Conservation (phyloP, 2,888 invertebrate species). For the Lysandra coridon region DNA sequence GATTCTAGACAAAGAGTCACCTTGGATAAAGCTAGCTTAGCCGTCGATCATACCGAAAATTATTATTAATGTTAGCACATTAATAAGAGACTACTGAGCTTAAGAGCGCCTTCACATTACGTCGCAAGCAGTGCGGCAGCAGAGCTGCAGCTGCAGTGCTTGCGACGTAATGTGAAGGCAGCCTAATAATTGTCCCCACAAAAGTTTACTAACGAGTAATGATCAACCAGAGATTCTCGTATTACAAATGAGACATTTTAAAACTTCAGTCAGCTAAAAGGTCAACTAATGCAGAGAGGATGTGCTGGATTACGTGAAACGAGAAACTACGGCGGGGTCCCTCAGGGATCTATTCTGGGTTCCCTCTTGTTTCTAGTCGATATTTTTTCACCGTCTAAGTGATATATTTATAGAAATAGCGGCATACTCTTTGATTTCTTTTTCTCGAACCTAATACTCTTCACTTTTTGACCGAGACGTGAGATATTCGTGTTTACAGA, state of each 20-base stretch:
- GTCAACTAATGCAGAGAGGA: slow-evolving; percentile 40
- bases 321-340: slow-evolving; percentile 66
- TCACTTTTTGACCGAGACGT: slow-evolving; percentile 28
- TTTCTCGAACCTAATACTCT: slow-evolving; percentile 42
- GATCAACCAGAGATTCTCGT: slow-evolving; percentile 1
- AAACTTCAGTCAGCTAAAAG: slow-evolving; percentile 31
- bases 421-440: slow-evolving; percentile 61
- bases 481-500: slow-evolving; percentile 29
- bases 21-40: neutral
- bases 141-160: too few relatives aligned
- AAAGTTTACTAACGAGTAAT: slow-evolving; percentile 8
- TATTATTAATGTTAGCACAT: neutral
- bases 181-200: neutral
- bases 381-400: slow-evolving; percentile 45
- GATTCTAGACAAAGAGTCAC: neutral
- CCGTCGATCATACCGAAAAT: neutral
- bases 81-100: neutral
- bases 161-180: too few relatives aligned
- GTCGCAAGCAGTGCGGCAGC: too few relatives aligned
- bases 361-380: slow-evolving; percentile 53
- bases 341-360: slow-evolving; percentile 76
- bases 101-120: neutral
- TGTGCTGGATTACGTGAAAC: slow-evolving; percentile 55
- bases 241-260: slow-evolving; percentile 19
- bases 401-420: slow-evolving; percentile 75